Evolutionary conservation across 2,888 invertebrate species (phyloP).

Genomic region (Leptothorax acervorum): DNA sequence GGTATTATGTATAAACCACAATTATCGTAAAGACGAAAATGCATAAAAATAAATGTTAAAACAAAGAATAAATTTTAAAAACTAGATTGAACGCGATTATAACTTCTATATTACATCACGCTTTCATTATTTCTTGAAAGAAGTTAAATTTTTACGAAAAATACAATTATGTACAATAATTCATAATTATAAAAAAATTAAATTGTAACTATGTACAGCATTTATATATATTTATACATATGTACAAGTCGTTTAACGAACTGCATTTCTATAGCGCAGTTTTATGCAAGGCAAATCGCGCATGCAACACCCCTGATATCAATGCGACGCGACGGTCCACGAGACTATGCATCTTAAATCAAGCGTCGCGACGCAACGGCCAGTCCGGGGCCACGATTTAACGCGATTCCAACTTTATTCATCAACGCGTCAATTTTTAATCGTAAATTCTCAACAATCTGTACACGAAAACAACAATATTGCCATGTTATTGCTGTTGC

Average conservation of each 20-base stretch:
- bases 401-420: constrained; percentile 34
- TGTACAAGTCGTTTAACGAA: not conserved
- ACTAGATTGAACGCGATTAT: not conserved
- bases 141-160: not conserved
- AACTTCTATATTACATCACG: not conserved
- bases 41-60: not conserved
- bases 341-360: constrained; percentile 46
- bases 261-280: not conserved
- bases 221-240: not conserved
- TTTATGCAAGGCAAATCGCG: constrained; percentile 18
- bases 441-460: not conserved
- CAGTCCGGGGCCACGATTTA: constrained; percentile 17
- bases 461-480: not conserved
- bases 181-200: not conserved
- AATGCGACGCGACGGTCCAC: constrained; percentile 24
- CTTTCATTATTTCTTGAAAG: not conserved
- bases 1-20: not conserved
- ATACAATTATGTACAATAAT: not conserved
- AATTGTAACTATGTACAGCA: not conserved
- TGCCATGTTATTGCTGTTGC: not conserved
- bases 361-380: constrained; percentile 6
- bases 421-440: constrained; percentile 35
- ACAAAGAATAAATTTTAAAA: not conserved
- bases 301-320: constrained; percentile 32
- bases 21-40: not conserved